phyloP scores from a whole-genome alignment of 2,113 vertebrate genomes.

The Amphiprion ocellaris region DNA sequence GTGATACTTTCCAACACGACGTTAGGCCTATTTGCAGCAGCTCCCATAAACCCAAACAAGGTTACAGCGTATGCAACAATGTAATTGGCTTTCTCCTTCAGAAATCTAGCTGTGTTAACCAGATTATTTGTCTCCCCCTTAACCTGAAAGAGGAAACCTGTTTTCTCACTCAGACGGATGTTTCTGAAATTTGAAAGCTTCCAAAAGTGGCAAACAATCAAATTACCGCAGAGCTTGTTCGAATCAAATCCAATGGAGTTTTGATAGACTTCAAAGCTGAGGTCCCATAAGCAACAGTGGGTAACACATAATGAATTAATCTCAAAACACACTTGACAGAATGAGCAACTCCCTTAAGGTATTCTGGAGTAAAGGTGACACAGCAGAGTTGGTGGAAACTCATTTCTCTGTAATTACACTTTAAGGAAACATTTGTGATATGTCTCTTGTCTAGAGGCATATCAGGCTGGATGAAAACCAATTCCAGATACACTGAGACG shows the following conservation, averaged over 20 bases:
- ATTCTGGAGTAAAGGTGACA: constrained; percentile 21
- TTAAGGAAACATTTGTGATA: constrained; percentile 43
- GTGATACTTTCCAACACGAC: constrained; percentile 6
- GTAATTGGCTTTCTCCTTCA: constrained; percentile 56
- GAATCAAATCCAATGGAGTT: constrained; percentile 36
- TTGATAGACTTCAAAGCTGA: constrained; percentile 44
- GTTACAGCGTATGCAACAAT: constrained; percentile 1
- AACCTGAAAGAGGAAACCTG: constrained; percentile 49
- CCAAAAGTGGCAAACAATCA: constrained; percentile 57
- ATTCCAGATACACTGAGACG: constrained; percentile 31
- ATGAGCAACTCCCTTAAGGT: constrained; percentile 28
- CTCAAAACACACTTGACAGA: constrained; percentile 47
- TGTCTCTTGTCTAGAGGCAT: constrained; percentile 1
- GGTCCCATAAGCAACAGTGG: constrained; percentile 26
- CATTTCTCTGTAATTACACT: constrained; percentile 22
- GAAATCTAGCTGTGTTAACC: constrained; percentile 40
- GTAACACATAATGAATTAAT: constrained; percentile 53
- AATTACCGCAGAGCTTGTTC: constrained; percentile 41
- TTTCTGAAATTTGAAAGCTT: constrained; percentile 48
- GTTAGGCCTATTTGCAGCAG: neutral
- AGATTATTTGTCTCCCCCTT: constrained; percentile 31
- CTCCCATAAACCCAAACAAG: constrained; percentile 18
- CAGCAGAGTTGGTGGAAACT: constrained; percentile 32
- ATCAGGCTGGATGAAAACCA: constrained; percentile 20
- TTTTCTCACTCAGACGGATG: constrained; percentile 21